A percentile compares a stretch with the other conserved stretches of the same genome.
Evolutionary conservation across 2,888 invertebrate genomes (phyloP).

Genomic region (Hecatera dysodea): DNA sequence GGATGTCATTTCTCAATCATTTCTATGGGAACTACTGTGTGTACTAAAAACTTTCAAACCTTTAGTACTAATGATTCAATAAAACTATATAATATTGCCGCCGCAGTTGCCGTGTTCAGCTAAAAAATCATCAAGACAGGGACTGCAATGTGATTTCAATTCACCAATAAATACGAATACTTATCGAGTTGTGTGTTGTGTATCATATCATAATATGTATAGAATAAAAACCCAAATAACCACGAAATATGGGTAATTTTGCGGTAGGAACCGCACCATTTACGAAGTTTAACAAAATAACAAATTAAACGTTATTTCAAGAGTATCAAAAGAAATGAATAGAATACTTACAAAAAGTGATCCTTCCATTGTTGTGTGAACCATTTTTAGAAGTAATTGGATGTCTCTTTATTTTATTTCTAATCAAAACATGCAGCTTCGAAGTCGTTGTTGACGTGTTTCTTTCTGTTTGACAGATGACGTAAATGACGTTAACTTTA

Average conservation of each 20-base stretch:
- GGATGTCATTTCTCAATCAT: too few relatives aligned
- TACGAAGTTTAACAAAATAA: not conserved
- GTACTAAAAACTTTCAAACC: too few relatives aligned
- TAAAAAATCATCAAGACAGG: too few relatives aligned
- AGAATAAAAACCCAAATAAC: not conserved
- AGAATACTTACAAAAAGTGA: slow-evolving; percentile 83
- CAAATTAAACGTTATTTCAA: slow-evolving; percentile 7
- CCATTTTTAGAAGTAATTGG: slow-evolving; percentile 75
- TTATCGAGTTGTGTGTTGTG: too few relatives aligned
- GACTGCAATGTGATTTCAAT: not conserved
- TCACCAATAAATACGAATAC: too few relatives aligned
- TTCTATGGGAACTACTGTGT: too few relatives aligned
- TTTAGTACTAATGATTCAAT: too few relatives aligned
- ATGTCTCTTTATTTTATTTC: slow-evolving; percentile 13
- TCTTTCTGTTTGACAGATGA: slow-evolving; percentile 59
- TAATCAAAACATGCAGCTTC: slow-evolving; percentile 46
- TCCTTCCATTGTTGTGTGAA: slow-evolving; percentile 85
- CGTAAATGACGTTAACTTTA: slow-evolving; percentile 26
- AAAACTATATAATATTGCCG: too few relatives aligned
- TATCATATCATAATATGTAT: too few relatives aligned
- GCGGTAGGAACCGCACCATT: not conserved
- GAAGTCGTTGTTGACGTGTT: slow-evolving; percentile 69
- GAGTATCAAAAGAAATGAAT: not conserved
- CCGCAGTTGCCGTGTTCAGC: too few relatives aligned
- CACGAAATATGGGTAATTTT: not conserved